Conservation (phyloP, 2,797 vertebrate species). For the Yasuhikotakia modesta region DNA sequence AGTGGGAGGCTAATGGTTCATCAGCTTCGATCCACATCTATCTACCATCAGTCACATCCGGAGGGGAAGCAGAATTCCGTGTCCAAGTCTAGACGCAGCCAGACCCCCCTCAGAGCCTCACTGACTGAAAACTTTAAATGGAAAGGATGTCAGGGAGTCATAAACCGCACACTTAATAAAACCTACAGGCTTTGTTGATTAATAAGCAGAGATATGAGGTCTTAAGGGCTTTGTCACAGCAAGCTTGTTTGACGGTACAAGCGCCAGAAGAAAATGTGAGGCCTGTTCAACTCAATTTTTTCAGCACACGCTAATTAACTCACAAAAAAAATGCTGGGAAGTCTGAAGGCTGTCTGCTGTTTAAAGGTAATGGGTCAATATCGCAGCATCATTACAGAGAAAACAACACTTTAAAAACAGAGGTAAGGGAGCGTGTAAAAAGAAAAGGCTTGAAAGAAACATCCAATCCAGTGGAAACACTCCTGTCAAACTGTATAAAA, state of each 20-base stretch:
- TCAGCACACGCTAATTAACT: constrained; percentile 30
- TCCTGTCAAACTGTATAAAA: not conserved
- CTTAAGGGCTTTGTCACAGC: constrained; percentile 29
- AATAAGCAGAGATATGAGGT: constrained; percentile 17
- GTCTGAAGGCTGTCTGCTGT: not conserved
- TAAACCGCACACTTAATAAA: constrained; percentile 34
- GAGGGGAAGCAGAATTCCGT: not conserved
- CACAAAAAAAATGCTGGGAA: not conserved
- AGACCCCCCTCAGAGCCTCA: not conserved
- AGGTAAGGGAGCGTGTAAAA: not conserved
- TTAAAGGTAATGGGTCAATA: not conserved
- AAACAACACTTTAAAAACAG: constrained; percentile 10
- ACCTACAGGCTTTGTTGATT: constrained; percentile 35
- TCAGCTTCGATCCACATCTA: constrained; percentile 43
- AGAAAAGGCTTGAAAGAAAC: not conserved
- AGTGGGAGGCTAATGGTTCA: constrained; percentile 40
- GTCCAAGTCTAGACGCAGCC: not conserved
- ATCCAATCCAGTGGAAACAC: not conserved
- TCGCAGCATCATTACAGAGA: not conserved
- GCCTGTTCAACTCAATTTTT: constrained; percentile 21
- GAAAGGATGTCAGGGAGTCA: constrained; percentile 7
- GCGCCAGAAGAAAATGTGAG: constrained; percentile 12
- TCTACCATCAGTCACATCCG: constrained; percentile 30
- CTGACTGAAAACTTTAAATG: not conserved
- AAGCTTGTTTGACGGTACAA: constrained; percentile 18